Base-by-base conservation (phyloP, 1,140 invertebrate genomes). In the Drosophila littoralis region DNA sequence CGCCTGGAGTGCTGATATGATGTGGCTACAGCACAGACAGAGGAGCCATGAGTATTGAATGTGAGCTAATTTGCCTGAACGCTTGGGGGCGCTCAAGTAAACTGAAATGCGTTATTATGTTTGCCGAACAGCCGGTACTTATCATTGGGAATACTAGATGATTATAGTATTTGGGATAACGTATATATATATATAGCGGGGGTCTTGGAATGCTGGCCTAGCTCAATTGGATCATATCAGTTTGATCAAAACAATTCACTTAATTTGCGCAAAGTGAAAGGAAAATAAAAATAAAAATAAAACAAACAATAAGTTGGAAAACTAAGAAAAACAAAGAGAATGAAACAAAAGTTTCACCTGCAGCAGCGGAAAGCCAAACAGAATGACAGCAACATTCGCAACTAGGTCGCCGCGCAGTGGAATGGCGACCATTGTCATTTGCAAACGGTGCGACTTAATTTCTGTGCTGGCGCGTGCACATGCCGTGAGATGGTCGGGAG, bases 381-480 rank as follows among this genome's bases (percentile, higher is more conserved):
- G 17, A 55, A 63, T 40, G 40, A 28, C 9, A 36, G 46, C 54
- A 38, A 33, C 22, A 58, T 32, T 72, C 35, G n/a, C 59, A 52
- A 17, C 36, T 46, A 36, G 35, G 15, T n/a, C 33, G 36, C 45
- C 12, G 48, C 12, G 22, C 22, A 28, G 13, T 22, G 17, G 6
- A 15, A 42, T 15, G 9, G 22, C 6, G 8, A 43, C 38, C 66
- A 77, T 83, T 86, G 65, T 82, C 76, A 77, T 71, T 71, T 74
- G 66, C 83, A 82, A 88, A 79, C 82, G 71, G 55, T 81, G 78
- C 50, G 82, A 80, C 73, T 89, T 89, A 83, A 89, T 83, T 88
- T 77, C 73, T 69, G 32, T 52, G 68, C 36, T 60, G 65, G 15
- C 55, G 48, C 22, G 57, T 12, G 5, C 32, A 35, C 43, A 22